These are phyloP conservation scores for Ursus arctos DNA, from an alignment of 2,113 vertebrate species.

Conservation along the genomic window DNA sequence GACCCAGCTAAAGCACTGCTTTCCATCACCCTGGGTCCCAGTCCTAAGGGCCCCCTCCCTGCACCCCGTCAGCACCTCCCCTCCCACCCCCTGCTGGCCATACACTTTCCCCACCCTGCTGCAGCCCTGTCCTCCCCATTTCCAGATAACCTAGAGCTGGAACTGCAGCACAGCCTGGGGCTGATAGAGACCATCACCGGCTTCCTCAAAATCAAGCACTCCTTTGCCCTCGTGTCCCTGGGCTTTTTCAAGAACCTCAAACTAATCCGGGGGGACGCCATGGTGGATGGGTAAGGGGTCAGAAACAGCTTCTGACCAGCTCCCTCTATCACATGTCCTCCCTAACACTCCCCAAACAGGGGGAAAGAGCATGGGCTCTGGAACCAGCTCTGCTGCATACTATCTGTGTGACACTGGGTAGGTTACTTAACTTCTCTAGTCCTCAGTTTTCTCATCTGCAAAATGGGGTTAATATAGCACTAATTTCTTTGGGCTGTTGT, in stretches of 20 bases:
- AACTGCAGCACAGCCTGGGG: slow-evolving; percentile 89
- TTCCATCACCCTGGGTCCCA: neutral
- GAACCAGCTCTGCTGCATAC: neutral
- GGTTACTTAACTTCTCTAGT: neutral
- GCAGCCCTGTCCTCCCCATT: neutral
- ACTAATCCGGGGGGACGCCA: slow-evolving; percentile 89
- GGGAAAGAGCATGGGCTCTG: neutral
- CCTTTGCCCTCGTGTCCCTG: slow-evolving; percentile 90
- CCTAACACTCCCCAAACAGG: neutral
- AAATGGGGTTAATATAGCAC: neutral
- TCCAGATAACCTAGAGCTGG: slow-evolving; percentile 88
- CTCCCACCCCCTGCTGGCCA: neutral
- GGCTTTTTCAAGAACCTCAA: slow-evolving; percentile 92
- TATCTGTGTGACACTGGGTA: neutral
- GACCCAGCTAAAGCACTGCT: neutral
- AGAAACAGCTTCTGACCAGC: neutral
- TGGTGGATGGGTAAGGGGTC: slow-evolving; percentile 90
- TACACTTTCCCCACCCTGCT: neutral
- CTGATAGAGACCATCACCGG: slow-evolving; percentile 91
- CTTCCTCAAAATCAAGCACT: slow-evolving; percentile 92
- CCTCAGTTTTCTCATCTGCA: neutral
- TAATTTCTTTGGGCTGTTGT: neutral
- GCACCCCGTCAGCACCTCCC: neutral
- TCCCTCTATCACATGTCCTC: neutral
- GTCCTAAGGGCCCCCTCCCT: neutral